A percentile compares a stretch with the other conserved stretches of the same genome.
Evolutionary conservation across 2,888 invertebrate species (phyloP).

Genomic region (Yponomeuta malinellus): DNA sequence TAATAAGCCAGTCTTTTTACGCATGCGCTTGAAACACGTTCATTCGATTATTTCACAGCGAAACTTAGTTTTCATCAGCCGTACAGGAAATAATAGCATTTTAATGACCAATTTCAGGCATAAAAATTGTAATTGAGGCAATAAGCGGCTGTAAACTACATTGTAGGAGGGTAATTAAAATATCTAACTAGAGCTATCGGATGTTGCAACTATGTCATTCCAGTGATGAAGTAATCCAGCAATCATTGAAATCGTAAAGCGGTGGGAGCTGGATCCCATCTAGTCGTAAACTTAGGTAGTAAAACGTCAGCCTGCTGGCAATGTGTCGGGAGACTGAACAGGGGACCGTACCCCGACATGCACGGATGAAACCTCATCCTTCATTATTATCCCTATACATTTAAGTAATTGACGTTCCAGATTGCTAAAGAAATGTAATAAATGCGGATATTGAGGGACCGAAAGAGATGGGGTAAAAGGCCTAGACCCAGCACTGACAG

Average conservation of each 20-base stretch:
- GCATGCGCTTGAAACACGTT: background rate
- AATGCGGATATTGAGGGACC: too few relatives aligned
- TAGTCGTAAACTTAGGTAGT: constrained; percentile 25
- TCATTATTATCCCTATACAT: too few relatives aligned
- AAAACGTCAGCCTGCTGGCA: constrained; percentile 18
- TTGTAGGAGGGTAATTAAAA: constrained; percentile 22
- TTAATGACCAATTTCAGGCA: background rate
- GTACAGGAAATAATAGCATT: background rate
- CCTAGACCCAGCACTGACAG: too few relatives aligned
- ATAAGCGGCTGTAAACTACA: constrained; percentile 16
- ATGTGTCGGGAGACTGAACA: constrained; percentile 1
- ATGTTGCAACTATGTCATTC: constrained; percentile 15
- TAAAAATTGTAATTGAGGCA: background rate
- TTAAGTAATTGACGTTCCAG: too few relatives aligned
- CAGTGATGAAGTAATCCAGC: constrained; percentile 28
- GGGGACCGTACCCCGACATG: background rate
- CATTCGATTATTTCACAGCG: background rate
- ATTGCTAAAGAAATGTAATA: too few relatives aligned
- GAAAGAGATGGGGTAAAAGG: too few relatives aligned
- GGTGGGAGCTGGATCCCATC: constrained; percentile 1
- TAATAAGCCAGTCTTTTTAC: background rate
- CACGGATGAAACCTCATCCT: too few relatives aligned
- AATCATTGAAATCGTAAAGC: constrained; percentile 29
- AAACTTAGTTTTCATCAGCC: background rate
- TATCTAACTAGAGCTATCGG: background rate